A percentile compares a stretch with the other conserved stretches of the same genome.
These are phyloP conservation scores for Scotopteryx bipunctaria DNA, from an alignment of 2,888 invertebrate genomes.

Conservation along the genomic window DNA sequence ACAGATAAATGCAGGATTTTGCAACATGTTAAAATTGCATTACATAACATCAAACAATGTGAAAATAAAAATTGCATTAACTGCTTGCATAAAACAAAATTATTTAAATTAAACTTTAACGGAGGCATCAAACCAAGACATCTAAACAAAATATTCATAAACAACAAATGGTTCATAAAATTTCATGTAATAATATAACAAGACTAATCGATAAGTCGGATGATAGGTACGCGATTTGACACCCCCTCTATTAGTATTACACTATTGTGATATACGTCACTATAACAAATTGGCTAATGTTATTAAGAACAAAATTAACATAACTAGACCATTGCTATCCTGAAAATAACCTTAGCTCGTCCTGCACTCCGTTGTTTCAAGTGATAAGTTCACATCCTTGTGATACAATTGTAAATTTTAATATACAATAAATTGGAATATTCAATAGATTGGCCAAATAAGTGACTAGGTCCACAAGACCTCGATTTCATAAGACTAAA, in stretches of 20 bases:
- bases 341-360: constrained; percentile 76
- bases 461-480: constrained; percentile 82
- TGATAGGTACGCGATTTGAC: constrained; percentile 80
- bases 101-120: constrained; percentile 81
- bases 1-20: constrained; percentile 87
- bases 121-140: constrained; percentile 84
- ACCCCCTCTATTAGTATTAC: constrained; percentile 81
- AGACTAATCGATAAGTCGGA: constrained; percentile 57
- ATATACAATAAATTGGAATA: constrained; percentile 83
- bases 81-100: constrained; percentile 83
- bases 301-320: constrained; percentile 80
- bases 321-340: constrained; percentile 83
- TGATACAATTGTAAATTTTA: constrained; percentile 75
- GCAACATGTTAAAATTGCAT: constrained; percentile 84
- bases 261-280: constrained; percentile 82
- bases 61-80: constrained; percentile 83
- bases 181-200: constrained; percentile 79
- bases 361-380: constrained; percentile 81
- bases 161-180: constrained; percentile 81
- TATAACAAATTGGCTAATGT: constrained; percentile 83
- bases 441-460: constrained; percentile 82
- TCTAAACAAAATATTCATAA: constrained; percentile 76
- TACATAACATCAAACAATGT: constrained; percentile 84
- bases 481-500: constrained; percentile 79
- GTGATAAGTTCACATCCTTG: constrained; percentile 69